Percentiles rank a stretch among this genome's conserved stretches.
These are phyloP conservation scores for Puffinus mauretanicus DNA, from an alignment of 2,113 vertebrate genomes.

Conservation along the genomic window DNA sequence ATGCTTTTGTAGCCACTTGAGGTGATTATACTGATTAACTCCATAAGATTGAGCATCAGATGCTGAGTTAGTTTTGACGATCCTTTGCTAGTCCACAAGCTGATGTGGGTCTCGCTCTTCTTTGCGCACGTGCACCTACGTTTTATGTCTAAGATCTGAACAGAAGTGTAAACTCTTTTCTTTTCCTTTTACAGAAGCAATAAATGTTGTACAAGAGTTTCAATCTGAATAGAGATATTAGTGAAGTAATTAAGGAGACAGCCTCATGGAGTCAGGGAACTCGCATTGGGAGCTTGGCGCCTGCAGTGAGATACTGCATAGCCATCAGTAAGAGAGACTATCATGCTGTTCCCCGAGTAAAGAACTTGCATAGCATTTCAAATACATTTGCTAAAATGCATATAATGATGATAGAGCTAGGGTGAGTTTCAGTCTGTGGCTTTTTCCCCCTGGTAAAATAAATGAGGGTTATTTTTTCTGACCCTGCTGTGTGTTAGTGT, in stretches of 20 bases:
- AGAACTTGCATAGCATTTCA: neutral
- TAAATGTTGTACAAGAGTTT: neutral
- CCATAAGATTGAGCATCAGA: accelerated
- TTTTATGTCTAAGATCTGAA: neutral
- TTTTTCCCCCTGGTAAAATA: neutral
- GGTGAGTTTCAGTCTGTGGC: neutral
- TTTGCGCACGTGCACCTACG: accelerated
- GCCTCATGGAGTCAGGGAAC: neutral
- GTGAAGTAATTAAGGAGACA: neutral
- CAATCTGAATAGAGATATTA: neutral
- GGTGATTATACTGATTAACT: neutral
- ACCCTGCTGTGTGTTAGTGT: neutral
- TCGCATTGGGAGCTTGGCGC: neutral
- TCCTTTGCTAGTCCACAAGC: accelerated
- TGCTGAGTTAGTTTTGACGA: accelerated
- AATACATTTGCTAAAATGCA: neutral
- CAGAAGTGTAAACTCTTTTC: neutral
- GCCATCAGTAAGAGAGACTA: neutral
- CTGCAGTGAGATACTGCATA: neutral
- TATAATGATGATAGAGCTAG: neutral
- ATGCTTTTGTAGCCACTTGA: neutral
- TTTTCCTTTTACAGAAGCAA: neutral
- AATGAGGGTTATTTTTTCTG: neutral
- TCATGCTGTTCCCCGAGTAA: neutral
- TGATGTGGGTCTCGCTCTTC: neutral